Percentiles rank a stretch among this genome's conserved stretches.
phyloP scores from a whole-genome alignment of 2,888 invertebrate species.

The Ochropleura plecta region DNA sequence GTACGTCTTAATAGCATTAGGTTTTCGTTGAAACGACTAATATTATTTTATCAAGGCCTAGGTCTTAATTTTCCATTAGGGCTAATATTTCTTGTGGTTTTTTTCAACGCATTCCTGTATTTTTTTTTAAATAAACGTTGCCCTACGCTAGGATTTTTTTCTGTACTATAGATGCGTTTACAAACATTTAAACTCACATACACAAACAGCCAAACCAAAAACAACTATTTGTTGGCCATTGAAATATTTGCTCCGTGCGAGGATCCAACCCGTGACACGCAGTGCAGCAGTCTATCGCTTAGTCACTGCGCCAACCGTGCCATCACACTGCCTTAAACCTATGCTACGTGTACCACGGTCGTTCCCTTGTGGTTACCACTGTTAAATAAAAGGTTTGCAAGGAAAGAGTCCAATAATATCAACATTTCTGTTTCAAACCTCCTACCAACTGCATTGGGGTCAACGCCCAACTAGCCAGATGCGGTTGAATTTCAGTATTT shows the following conservation, averaged over 20 bases:
- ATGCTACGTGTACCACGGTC: not conserved
- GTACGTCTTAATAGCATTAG: not conserved
- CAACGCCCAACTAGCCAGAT: slow-evolving; percentile 18
- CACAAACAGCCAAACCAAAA: no score
- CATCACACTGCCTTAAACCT: not conserved
- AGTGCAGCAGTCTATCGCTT: no score
- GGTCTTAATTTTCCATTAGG: not conserved
- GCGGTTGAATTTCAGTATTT: slow-evolving; percentile 43
- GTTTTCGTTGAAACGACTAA: slow-evolving; percentile 1
- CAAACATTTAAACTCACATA: no score
- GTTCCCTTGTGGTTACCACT: not conserved
- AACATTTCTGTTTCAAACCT: slow-evolving; percentile 6
- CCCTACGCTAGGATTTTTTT: no score
- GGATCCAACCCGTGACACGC: no score
- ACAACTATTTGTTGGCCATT: no score
- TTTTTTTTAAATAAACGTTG: no score
- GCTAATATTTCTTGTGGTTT: not conserved
- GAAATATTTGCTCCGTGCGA: no score
- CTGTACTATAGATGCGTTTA: no score
- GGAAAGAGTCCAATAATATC: slow-evolving; percentile 11
- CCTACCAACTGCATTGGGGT: slow-evolving; percentile 36
- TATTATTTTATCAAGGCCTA: not conserved
- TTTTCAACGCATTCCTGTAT: no score
- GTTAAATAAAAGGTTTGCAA: not conserved
- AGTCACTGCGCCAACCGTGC: no score